These are phyloP conservation scores for Vulpes ferrilata DNA, from an alignment of 2,113 vertebrate species.

Conservation along the genomic window DNA sequence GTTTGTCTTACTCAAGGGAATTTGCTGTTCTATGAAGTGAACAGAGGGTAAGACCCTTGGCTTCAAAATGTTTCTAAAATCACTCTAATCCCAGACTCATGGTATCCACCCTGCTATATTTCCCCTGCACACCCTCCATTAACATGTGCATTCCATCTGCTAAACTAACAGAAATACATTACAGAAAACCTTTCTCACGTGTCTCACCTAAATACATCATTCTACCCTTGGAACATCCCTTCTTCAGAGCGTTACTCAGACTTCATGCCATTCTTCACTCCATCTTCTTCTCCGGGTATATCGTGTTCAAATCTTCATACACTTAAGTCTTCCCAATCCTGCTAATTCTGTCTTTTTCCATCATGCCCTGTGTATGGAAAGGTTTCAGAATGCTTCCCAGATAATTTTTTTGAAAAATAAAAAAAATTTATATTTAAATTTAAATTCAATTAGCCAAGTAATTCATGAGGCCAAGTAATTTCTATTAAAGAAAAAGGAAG, in stretches of 20 bases:
- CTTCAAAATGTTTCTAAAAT: conserved; percentile 4
- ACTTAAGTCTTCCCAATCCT: not conserved
- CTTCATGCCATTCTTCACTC: not conserved
- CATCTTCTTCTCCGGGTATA: not conserved
- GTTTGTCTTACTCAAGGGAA: not conserved
- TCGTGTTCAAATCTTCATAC: not conserved
- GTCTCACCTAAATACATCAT: not conserved
- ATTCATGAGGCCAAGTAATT: not conserved
- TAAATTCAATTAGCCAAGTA: too few relatives aligned
- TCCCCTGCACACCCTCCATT: not conserved
- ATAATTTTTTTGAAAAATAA: not conserved
- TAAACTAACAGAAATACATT: not conserved
- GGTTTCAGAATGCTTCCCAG: not conserved
- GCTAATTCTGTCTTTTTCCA: not conserved
- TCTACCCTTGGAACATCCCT: not conserved
- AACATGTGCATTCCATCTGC: not conserved
- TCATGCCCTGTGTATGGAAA: not conserved
- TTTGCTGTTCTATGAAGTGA: not conserved
- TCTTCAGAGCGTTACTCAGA: not conserved
- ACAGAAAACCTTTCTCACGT: not conserved
- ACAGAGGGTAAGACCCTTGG: not conserved
- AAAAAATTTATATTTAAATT: too few relatives aligned
- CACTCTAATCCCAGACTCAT: not conserved
- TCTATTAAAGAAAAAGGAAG: not conserved
- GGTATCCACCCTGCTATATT: not conserved